Evolutionary conservation across 2,888 invertebrate species (phyloP), one percentile per base, ranked within the genome.

Genomic region (Drosophila tanythrix): DNA sequence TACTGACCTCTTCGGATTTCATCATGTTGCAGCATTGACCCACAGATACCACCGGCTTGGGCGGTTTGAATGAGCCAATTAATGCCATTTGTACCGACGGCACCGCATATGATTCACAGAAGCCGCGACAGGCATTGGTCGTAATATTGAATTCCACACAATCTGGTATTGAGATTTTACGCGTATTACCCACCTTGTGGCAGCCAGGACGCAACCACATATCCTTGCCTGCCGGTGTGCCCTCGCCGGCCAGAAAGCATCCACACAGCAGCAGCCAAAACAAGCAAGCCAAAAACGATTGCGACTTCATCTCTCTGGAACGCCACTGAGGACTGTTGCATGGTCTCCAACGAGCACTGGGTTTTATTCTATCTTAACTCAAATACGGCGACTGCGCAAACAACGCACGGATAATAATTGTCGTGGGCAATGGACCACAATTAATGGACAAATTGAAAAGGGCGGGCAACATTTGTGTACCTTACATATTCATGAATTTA

Each of bases 11-110:
- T 93, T 97, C 97, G 0, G 97, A 96, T 87, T 97, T 97, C 96
- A 97, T 96, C 88, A 98, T 98, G 92, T 97, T 97, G 93, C 98
- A 98, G 93, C 98, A 98, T 91, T 97, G 96, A 13, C 97, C 97
- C 40, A 97, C 94, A 1, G 97, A 97, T 2, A 96, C 96, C 66
- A 97, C 95, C 1, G 95, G 95, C 86, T 96, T 95, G 33, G 94
- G 93, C 7, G 94, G 93, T 78, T 94, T 95, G 21, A 89, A 89
- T 5, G 90, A 72, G 13, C 87, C 84, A 1, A 50, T 21, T 25
- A 78, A 5, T 4, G 58, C 57, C 76, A 88, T 88, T 6, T 92
- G 91, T 58, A 95, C 94, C 77, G 97, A 97, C 0, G 98, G 97
- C 52, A 97, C 95, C 2, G 98, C 96, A 95, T 96, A 97, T 3